Evolutionary conservation across 2,888 invertebrate species (phyloP).

Genomic region (Elmis aenea): DNA sequence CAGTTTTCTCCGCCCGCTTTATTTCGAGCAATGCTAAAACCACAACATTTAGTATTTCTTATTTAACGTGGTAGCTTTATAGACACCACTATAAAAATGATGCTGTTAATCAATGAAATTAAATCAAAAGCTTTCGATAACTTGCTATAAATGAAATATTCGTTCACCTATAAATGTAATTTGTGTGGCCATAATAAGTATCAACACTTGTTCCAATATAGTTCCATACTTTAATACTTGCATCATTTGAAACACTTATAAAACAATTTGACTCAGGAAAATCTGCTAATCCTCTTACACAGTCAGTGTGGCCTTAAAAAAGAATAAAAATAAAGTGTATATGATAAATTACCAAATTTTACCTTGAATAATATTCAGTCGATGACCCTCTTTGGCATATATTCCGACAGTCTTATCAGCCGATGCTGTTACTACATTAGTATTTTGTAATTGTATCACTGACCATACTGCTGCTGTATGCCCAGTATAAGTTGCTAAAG

Average conservation of each 20-base stretch:
- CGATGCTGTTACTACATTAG: conserved; percentile 74
- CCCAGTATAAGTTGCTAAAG: conserved; percentile 57
- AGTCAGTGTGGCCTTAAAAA: conserved; percentile 80
- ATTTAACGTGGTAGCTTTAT: too few relatives aligned
- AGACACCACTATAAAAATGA: too few relatives aligned
- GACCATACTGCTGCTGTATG: conserved; percentile 88
- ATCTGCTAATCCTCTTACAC: conserved; percentile 75
- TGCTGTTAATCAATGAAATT: too few relatives aligned
- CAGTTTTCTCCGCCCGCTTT: conserved; percentile 52
- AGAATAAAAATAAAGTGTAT: conserved; percentile 6
- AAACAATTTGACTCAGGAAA: conserved; percentile 66
- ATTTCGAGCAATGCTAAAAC: conserved; percentile 55
- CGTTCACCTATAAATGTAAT: conserved; percentile 69
- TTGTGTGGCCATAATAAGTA: conserved; percentile 76
- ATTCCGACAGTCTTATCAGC: conserved; percentile 88
- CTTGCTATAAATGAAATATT: conserved; percentile 1
- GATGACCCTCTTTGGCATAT: conserved; percentile 70
- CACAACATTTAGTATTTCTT: background rate
- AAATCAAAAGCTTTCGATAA: background rate
- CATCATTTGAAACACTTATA: conserved; percentile 90
- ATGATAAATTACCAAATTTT: conserved; percentile 12
- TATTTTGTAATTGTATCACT: conserved; percentile 53
- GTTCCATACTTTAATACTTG: conserved; percentile 80
- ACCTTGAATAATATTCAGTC: conserved; percentile 63
- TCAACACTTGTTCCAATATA: conserved; percentile 71